Evolutionary conservation across 1,140 invertebrate genomes (phyloP).

Genomic region (Globodera rostochiensis): DNA sequence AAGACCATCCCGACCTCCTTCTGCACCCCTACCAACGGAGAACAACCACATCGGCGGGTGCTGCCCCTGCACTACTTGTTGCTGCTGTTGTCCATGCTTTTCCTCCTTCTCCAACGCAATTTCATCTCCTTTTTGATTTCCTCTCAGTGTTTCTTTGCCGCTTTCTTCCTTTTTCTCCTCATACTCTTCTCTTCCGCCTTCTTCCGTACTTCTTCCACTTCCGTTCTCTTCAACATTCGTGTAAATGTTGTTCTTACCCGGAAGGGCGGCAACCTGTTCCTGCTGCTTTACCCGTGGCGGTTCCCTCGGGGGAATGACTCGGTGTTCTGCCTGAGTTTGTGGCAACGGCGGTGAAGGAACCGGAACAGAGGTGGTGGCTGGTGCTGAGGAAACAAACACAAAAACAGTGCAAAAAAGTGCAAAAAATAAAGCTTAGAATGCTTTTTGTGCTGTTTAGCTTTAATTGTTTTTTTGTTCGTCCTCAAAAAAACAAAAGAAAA

Average conservation of each 20-base stretch:
- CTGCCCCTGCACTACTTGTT: neutral
- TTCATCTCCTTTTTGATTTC: neutral
- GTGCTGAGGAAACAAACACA: neutral
- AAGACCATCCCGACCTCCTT: neutral
- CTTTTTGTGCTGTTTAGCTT: neutral
- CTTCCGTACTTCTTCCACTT: neutral
- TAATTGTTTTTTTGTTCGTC: neutral
- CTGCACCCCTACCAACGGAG: neutral
- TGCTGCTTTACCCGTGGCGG: neutral
- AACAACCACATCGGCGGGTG: neutral
- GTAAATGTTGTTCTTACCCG: neutral
- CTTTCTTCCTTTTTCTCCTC: neutral
- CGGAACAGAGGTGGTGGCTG: neutral
- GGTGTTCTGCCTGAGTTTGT: neutral
- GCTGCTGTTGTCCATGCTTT: neutral
- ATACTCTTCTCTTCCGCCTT: neutral
- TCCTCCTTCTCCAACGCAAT: neutral
- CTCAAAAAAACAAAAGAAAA: too few relatives aligned
- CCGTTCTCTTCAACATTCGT: neutral
- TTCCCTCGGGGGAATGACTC: neutral
- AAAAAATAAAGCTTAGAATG: neutral
- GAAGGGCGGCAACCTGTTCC: too few relatives aligned
- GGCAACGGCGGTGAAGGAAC: neutral
- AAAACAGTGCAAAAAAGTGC: neutral
- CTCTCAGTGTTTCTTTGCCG: neutral